These are phyloP conservation scores for Perognathus longimembris DNA, from an alignment of 2,113 vertebrate species.

Conservation along the genomic window DNA sequence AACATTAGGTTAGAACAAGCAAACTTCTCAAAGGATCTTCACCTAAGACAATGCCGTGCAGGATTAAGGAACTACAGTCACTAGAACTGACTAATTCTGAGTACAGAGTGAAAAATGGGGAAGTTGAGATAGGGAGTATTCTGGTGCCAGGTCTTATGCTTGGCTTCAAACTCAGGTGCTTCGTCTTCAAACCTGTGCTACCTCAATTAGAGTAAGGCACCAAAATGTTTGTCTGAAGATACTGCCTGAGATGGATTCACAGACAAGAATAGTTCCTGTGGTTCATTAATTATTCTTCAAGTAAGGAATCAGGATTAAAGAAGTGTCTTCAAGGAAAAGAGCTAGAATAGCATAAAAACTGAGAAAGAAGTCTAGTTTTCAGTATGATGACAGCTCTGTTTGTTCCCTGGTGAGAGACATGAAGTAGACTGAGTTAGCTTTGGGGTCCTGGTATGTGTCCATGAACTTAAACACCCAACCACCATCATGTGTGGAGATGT, in stretches of 20 bases:
- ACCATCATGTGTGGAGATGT: constrained; percentile 21
- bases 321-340: background rate
- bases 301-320: background rate
- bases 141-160: background rate
- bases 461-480: background rate
- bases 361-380: constrained; percentile 14
- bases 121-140: background rate
- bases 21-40: background rate
- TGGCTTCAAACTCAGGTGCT: background rate
- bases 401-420: background rate
- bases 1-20: background rate
- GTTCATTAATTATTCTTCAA: background rate
- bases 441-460: constrained; percentile 41
- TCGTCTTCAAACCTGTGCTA: background rate
- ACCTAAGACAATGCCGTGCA: background rate
- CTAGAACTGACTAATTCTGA: background rate
- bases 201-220: background rate
- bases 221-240: background rate
- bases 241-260: background rate
- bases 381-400: background rate
- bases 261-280: constrained; percentile 3
- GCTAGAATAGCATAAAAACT: background rate
- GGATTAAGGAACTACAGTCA: background rate
- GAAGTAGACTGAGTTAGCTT: background rate
- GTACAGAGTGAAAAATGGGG: background rate